phyloP scores from a whole-genome alignment of 2,797 vertebrate species.

The Onychomys arenicola region DNA sequence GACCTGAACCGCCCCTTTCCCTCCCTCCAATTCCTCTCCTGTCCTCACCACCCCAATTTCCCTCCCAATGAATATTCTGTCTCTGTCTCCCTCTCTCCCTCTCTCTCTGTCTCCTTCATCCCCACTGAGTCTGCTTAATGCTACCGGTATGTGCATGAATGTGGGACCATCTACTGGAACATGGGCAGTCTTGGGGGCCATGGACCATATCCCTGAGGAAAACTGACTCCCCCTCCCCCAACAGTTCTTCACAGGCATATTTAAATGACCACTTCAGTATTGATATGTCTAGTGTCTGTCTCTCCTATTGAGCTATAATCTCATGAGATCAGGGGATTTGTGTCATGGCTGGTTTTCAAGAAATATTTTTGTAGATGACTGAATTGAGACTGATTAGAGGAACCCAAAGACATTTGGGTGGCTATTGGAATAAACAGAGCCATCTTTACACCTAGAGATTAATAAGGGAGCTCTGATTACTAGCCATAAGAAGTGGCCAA shows the following conservation, averaged over 20 bases:
- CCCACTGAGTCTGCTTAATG: not conserved
- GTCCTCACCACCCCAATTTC: not conserved
- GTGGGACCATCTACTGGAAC: not conserved
- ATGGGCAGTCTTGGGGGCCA: not conserved
- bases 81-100: not conserved
- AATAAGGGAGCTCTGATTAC: slow-evolving; percentile 10
- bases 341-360: not conserved
- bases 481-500: not conserved
- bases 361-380: slow-evolving; percentile 8
- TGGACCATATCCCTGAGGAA: not conserved
- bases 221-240: not conserved
- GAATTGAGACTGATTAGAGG: not conserved
- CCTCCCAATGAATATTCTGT: not conserved
- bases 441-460: slow-evolving; percentile 22
- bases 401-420: slow-evolving; percentile 4
- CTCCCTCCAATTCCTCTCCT: not conserved
- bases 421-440: not conserved
- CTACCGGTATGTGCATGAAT: not conserved
- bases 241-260: not conserved
- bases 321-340: slow-evolving; percentile 12
- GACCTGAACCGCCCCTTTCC: not conserved
- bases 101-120: not conserved
- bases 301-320: not conserved
- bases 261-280: not conserved
- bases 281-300: not conserved